Evolutionary conservation across 2,797 vertebrate species (phyloP).

Genomic region (Syngnathus rostellatus): DNA sequence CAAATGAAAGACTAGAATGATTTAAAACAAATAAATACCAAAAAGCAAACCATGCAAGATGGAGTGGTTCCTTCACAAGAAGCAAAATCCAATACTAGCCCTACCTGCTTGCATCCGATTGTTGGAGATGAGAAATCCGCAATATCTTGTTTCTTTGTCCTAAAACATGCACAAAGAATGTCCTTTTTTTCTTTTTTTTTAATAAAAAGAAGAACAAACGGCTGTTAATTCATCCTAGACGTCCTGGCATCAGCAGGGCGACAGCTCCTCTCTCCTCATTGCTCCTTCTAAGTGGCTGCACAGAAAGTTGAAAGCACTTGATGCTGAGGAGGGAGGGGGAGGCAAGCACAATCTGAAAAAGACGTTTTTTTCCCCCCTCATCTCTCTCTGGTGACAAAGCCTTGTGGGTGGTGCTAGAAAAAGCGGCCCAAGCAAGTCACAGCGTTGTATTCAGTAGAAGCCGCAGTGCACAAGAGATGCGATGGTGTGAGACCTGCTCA

Average conservation of each 20-base stretch:
- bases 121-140: constrained; percentile 57
- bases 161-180: constrained; percentile 41
- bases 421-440: constrained; percentile 30
- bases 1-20: not conserved
- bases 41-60: not conserved
- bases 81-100: constrained; percentile 20
- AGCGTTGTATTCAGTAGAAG: constrained; percentile 30
- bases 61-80: not conserved
- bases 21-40: not conserved
- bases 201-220: constrained; percentile 37
- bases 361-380: constrained; percentile 30
- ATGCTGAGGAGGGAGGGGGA: constrained; percentile 58
- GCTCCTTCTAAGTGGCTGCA: constrained; percentile 53
- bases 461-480: not conserved
- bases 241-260: constrained; percentile 48
- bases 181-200: constrained; percentile 21
- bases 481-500: constrained; percentile 14
- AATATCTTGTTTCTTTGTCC: constrained; percentile 48
- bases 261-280: constrained; percentile 58
- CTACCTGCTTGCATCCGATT: constrained; percentile 75
- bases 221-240: constrained; percentile 56
- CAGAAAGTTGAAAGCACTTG: constrained; percentile 65
- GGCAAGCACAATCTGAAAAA: constrained; percentile 44
- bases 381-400: constrained; percentile 57
- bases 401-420: constrained; percentile 61